Conservation (phyloP, 2,797 vertebrate genomes). For the Enteromius anoplus region DNA sequence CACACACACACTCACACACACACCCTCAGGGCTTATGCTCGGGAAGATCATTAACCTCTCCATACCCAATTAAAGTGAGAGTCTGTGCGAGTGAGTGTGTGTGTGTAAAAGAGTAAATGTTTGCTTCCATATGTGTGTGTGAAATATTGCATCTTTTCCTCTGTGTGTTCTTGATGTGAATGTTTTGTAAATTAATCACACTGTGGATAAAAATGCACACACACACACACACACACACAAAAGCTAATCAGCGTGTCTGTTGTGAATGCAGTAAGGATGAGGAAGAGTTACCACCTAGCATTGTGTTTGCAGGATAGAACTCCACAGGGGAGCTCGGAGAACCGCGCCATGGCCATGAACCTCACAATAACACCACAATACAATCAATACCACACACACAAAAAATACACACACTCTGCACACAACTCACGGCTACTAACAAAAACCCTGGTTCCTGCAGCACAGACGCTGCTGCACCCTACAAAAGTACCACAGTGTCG, state of each 20-base stretch:
- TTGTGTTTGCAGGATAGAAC: slow-evolving; percentile 66
- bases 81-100: slow-evolving; percentile 30
- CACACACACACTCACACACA: slow-evolving; percentile 44
- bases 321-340: slow-evolving; percentile 60
- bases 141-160: slow-evolving; percentile 54
- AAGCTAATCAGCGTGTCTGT: slow-evolving; percentile 45
- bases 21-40: slow-evolving; percentile 60
- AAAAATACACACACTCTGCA: slow-evolving; percentile 35
- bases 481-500: neutral
- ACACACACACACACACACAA: slow-evolving; percentile 33
- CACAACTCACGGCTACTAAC: slow-evolving; percentile 36
- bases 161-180: slow-evolving; percentile 25
- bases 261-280: slow-evolving; percentile 54
- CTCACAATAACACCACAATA: slow-evolving; percentile 53
- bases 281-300: slow-evolving; percentile 64
- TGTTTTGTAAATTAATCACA: slow-evolving; percentile 29
- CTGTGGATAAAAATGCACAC: slow-evolving; percentile 20
- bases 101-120: slow-evolving; percentile 52
- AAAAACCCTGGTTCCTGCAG: neutral
- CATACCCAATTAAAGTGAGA: slow-evolving; percentile 61
- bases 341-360: slow-evolving; percentile 51
- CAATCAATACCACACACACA: slow-evolving; percentile 56
- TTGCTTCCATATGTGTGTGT: slow-evolving; percentile 58
- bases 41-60: slow-evolving; percentile 64
- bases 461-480: neutral